Evolutionary conservation across 30 jellyfish, hydroid and myxozoan genomes (phyloP).

Genomic region (Pelagia noctiluca): DNA sequence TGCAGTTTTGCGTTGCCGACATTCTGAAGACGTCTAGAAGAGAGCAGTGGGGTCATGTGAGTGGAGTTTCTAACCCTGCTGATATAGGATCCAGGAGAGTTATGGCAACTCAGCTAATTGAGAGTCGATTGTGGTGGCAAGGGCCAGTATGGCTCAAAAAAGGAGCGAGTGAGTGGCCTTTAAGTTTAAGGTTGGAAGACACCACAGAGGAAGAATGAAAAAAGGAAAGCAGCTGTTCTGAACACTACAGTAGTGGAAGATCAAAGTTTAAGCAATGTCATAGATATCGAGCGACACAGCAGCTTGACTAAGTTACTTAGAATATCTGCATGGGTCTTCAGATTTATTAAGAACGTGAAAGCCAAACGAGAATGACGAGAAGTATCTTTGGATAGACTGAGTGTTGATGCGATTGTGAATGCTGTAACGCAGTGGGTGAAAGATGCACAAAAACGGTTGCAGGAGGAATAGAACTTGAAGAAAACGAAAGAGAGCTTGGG

Average conservation of each 20-base stretch:
- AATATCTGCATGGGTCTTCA: too few relatives aligned
- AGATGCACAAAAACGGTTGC: conserved; percentile 14
- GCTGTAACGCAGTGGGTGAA: conserved; percentile 36
- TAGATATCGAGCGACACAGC: too few relatives aligned
- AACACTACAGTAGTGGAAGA: too few relatives aligned
- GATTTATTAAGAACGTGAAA: conserved; percentile 7
- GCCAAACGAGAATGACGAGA: conserved; percentile 3
- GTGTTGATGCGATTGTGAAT: conserved; percentile 12
- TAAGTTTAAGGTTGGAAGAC: too few relatives aligned
- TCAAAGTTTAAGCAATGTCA: too few relatives aligned
- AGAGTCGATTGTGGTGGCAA: background rate
- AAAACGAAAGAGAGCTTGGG: background rate
- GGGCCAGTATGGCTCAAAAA: too few relatives aligned
- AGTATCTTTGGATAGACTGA: background rate
- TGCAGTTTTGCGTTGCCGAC: background rate
- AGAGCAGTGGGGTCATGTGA: conserved; percentile 29
- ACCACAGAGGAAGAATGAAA: too few relatives aligned
- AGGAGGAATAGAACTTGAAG: background rate
- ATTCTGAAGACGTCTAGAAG: background rate
- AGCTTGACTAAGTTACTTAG: too few relatives aligned
- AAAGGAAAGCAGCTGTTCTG: too few relatives aligned
- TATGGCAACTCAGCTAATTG: background rate
- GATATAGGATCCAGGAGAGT: conserved; percentile 37
- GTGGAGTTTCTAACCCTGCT: conserved; percentile 17
- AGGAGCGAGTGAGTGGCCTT: too few relatives aligned